Evolutionary conservation across 2,797 vertebrate genomes (phyloP).

Genomic region (Sciurus vulgaris): DNA sequence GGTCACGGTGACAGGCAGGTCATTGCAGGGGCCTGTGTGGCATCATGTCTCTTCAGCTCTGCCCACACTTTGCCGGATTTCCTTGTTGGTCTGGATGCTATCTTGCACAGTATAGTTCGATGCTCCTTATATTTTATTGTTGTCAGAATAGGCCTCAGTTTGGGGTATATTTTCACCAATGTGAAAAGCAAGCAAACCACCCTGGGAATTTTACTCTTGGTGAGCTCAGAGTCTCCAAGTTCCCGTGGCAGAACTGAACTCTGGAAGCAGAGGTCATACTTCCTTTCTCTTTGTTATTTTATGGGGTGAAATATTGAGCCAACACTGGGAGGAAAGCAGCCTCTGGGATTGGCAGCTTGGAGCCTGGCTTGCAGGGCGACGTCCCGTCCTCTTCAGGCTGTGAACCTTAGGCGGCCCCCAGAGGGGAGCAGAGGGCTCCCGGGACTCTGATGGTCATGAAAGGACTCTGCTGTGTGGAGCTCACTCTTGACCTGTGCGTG

Average conservation of each 20-base stretch:
- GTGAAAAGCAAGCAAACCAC: conserved; percentile 65
- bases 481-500: too few species aligned
- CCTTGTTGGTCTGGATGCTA: background rate
- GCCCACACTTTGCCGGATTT: background rate
- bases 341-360: background rate
- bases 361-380: background rate
- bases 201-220: conserved; percentile 70
- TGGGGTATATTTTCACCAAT: conserved; percentile 54
- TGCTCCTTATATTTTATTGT: background rate
- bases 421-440: too few species aligned
- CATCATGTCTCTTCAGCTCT: background rate
- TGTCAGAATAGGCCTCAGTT: background rate
- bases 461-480: too few species aligned
- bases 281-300: background rate
- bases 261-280: background rate
- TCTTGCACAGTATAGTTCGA: background rate
- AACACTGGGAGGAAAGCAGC: background rate
- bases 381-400: background rate
- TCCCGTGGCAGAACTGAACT: conserved; percentile 54
- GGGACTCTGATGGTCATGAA: too few species aligned
- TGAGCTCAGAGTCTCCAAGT: conserved; percentile 28
- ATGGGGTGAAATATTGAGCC: background rate
- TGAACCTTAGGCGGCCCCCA: too few species aligned
- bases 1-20: background rate
- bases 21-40: accelerated